Evolutionary conservation across 2,797 vertebrate genomes (phyloP), one percentile per base, ranked within the genome.

Genomic region (Bradypodion ventrale): DNA sequence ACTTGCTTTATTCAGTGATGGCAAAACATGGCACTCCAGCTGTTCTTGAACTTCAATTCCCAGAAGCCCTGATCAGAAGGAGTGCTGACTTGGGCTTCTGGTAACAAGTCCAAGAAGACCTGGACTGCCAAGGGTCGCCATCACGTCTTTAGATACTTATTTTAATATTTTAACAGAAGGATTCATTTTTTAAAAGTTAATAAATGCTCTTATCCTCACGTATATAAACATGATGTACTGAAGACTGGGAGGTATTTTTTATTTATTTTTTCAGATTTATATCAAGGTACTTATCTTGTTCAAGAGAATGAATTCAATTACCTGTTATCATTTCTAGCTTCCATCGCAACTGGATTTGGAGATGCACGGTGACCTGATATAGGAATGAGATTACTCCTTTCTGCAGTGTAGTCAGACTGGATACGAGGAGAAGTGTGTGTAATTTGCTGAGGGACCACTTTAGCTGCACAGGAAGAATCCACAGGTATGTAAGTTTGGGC

Each of bases 391-490:
- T 96, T 99, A 63, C 98, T 92, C 89, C 98, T 97, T 84, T 99
- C 98, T 66, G 97, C 96, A 5, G 97, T 94, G 82, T 99, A 99
- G 52, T 99, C 98, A 0, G 97, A 93, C 94, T 99, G 98, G 93
- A 98, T 97, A 29, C 98, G 97, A 60, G 98, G 96, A 82, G 98
- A 98, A 79, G 97, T 98, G 91, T 99, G 98, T 0, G 98, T 97
- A 59, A 99, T 98, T 63, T 98, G 98, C 94, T 99, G 98, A 83
- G 98, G 98, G 89, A 99, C 98, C 87, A 99, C 98, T 95, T 99
- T 99, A 93, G 98, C 98, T 99, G 94, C 29, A 87, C 42, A 87
- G 79, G 75, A 82, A 91, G 60, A 65, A 62, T 85, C n/a, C n/a
- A n/a, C n/a, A n/a, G n/a, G n/a, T n/a, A n/a, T n/a, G n/a, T n/a